These are phyloP conservation scores for Caenorhabditis elegans DNA, from an alignment of 1,140 invertebrate species.

Conservation along the genomic window WBcel235 BX284606.5:3231501-3232000, in stretches of 20 bases:
- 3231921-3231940: conserved; percentile 46
- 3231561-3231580: conserved; percentile 31
- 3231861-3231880: conserved; percentile 3
- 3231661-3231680: background rate
- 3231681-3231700: background rate
- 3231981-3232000: conserved; percentile 16
- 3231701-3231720: conserved; percentile 12
- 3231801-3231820: conserved; percentile 34
- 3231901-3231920: conserved; percentile 47
- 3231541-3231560: background rate
- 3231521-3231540: conserved; percentile 24
- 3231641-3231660: background rate
- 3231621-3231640: background rate
- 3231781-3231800: conserved; percentile 36
- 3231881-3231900: conserved; percentile 14
- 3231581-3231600: conserved; percentile 20
- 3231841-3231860: conserved; percentile 3
- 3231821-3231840: background rate
- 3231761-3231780: conserved; percentile 10
- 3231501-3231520: background rate
- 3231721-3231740: conserved; percentile 34
- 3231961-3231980: conserved; percentile 45
- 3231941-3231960: conserved; percentile 41
- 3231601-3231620: background rate
- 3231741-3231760: conserved; percentile 22